Base-by-base conservation (phyloP, 2,888 invertebrate species). In the Tenthredo distinguenda region DNA sequence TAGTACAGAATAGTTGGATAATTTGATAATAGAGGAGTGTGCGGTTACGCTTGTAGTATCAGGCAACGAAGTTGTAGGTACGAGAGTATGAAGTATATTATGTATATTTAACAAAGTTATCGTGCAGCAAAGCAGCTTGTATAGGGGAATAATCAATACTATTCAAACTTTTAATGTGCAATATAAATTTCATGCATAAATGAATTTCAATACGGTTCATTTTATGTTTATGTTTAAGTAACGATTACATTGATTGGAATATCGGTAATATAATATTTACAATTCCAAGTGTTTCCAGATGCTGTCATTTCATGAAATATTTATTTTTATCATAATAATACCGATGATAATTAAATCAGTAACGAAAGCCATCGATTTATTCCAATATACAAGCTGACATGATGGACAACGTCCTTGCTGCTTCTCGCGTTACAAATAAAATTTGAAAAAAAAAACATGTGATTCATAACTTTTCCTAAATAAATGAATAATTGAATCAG, bases 151-250 rank as follows among this genome's bases (percentile, higher is more conserved):
- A 83, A 83, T 83, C 82, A 31, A 83, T 83, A 68, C 68, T 83
- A 83, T 83, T 47, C 34, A 47, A 83, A 83, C 37, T 83, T 83
- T 83, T 68, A 83, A 83, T 83, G 31, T 71, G 68, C 34, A 68
- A 83, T 68, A 83, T 83, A 83, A 83, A 83, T 83, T 83, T 83
- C 68, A 68, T 83, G 68, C 65, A 83, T 83, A 83, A 83, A 68
- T 83, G 55, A 83, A 83, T 68, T 65, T 43, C 47, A 83, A 83
- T 83, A 55, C 6, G 26, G 31, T 40, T 81, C 40, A n/a, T 37
- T 81, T 21, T 37, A 65, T 50, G 68, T 83, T 68, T 47, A 65
- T 40, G 65, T 83, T 83, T 62, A 68, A 83, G 82, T 68, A 83
- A 81, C 62, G 62, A 81, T 65, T 37, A 37, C n/a, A 65, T 81